A percentile compares a stretch with the other conserved stretches of the same genome.
Conservation (phyloP, 2,113 vertebrate genomes). For the Heterotilapia buettikoferi region DNA sequence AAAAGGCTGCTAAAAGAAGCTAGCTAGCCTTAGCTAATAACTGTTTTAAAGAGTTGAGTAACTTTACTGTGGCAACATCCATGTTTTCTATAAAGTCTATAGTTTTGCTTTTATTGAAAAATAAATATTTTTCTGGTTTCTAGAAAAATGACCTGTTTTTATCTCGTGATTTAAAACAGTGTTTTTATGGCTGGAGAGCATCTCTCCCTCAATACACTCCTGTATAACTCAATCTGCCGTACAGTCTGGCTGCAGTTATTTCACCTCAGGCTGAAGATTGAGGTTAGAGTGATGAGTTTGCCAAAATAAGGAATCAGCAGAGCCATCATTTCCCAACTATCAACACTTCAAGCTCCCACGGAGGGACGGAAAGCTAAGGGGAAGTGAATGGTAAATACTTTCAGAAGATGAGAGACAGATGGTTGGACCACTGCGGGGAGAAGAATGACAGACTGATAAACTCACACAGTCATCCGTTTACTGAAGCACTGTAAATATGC, state of each 20-base stretch:
- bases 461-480: background rate
- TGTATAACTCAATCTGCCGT: background rate
- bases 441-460: background rate
- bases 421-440: background rate
- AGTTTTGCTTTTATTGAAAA: background rate
- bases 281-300: slow-evolving; percentile 7
- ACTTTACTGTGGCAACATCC: background rate
- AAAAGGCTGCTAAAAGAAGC: background rate
- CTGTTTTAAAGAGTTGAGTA: background rate
- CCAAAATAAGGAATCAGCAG: slow-evolving; percentile 16
- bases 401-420: slow-evolving; percentile 38
- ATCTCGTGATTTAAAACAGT: background rate
- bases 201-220: background rate
- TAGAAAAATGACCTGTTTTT: background rate
- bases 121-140: background rate
- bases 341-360: slow-evolving; percentile 31
- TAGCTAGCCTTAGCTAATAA: background rate
- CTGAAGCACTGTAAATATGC: background rate
- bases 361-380: slow-evolving; percentile 17
- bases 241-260: background rate
- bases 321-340: slow-evolving; percentile 26
- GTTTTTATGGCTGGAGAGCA: background rate
- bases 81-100: background rate
- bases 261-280: background rate
- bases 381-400: slow-evolving; percentile 25